Base-by-base conservation (phyloP, 1,140 invertebrate genomes). In the Psilanteris sp. region DNA sequence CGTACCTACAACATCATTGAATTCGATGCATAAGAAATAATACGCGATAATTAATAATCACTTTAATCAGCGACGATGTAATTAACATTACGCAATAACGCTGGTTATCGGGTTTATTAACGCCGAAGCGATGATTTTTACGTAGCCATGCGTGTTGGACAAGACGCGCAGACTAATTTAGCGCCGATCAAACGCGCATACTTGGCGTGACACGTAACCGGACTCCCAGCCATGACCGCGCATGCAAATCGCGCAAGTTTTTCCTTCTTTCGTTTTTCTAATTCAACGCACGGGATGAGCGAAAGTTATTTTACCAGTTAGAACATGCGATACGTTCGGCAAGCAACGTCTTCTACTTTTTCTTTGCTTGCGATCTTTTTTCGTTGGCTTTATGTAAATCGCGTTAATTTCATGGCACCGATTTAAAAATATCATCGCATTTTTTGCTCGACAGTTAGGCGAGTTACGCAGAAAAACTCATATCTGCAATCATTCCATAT, bases 91-190 rank as follows among this genome's bases (percentile, higher is more conserved):
- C 36, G 44, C 26, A 52, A 70, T 61, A 44, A 52, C 36, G 54
- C 36, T 61, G 32, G 43, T 44, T 54, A 70, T 70, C 66, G 36
- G 16, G 26, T 54, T 70, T 61, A 62, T 71, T 73, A 57, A 68
- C 31, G 16, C 1, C 50, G 26, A n/a, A 13, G 13, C 10, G 41
- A 46, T 39, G 39, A 62, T 54, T 71, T 71, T 71, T 48, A 13
- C 26, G 32, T 8, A 32, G 41, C 34, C 26, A 24, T 34, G 26
- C 39, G 46, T 57, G 55, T 62, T 39, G 32, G 26, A 54, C 41
- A 64, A 41, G 52, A 48, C 15, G n/a, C 31, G 11, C 26, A 39
- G 3, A 50, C 43, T 73, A 64, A 73, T 64, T 64, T 64, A 64
- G 31, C 41, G 41, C 13, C 46, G 44, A 61, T 52, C 46, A 20